Evolutionary conservation across 2,113 vertebrate genomes (phyloP).

Genomic region (Parus major): DNA sequence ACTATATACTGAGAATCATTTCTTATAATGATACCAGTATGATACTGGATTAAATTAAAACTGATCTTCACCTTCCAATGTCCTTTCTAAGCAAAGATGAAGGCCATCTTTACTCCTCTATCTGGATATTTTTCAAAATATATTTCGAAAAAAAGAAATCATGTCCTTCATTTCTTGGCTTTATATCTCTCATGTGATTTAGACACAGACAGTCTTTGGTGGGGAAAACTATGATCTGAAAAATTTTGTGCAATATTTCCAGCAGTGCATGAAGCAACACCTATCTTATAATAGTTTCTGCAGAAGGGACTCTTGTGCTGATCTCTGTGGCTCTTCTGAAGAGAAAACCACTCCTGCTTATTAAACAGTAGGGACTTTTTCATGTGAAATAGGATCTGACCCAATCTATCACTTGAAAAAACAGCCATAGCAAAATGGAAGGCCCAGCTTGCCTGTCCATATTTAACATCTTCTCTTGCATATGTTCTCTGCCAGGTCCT

Average conservation of each 20-base stretch:
- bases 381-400: background rate
- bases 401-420: background rate
- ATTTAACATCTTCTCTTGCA: background rate
- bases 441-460: background rate
- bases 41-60: background rate
- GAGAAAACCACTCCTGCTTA: background rate
- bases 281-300: background rate
- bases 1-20: background rate
- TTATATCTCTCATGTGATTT: background rate
- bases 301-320: background rate
- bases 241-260: background rate
- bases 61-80: background rate
- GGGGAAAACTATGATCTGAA: background rate
- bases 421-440: background rate
- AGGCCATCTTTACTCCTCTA: background rate
- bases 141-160: background rate
- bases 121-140: background rate
- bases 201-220: background rate
- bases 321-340: background rate
- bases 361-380: background rate
- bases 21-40: background rate
- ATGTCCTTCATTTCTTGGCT: background rate
- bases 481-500: background rate
- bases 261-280: background rate
- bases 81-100: background rate